A percentile compares a stretch with the other conserved stretches of the same genome.
Evolutionary conservation across 2,113 vertebrate species (phyloP).

Genomic region (Lethenteron reissneri): DNA sequence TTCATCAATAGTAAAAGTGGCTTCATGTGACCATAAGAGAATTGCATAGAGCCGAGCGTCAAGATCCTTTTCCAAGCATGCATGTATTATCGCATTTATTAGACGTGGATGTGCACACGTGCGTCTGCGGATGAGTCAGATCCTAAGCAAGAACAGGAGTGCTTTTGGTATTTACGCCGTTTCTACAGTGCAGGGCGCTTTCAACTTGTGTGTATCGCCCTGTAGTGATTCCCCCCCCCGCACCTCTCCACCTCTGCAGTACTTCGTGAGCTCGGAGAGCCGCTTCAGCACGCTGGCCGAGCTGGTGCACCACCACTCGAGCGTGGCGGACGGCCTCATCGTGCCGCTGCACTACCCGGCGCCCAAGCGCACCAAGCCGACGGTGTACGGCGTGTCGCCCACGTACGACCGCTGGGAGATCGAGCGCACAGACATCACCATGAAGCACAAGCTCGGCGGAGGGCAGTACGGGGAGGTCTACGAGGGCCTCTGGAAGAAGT

Average conservation of each 20-base stretch:
- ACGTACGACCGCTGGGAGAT: conserved; percentile 99
- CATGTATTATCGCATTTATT: too few species aligned
- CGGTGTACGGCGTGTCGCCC: conserved; percentile 82
- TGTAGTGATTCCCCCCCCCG: background rate
- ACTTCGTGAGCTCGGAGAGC: conserved; percentile 83
- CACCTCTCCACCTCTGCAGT: background rate
- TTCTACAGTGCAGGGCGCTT: too few species aligned
- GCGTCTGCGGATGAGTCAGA: too few species aligned
- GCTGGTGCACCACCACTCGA: conserved; percentile 90
- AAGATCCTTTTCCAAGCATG: too few species aligned
- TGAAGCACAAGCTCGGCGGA: conserved; percentile 93
- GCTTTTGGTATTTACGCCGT: too few species aligned
- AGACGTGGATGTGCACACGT: too few species aligned
- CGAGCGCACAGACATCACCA: conserved; percentile 93
- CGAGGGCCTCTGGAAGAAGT: conserved; percentile 95
- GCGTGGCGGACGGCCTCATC: conserved; percentile 81
- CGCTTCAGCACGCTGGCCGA: conserved; percentile 90
- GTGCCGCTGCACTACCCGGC: conserved; percentile 90
- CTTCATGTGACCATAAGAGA: too few species aligned
- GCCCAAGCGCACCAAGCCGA: conserved; percentile 93
- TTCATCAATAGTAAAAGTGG: too few species aligned
- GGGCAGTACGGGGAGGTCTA: conserved; percentile 97
- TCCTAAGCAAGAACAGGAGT: too few species aligned
- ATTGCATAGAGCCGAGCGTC: too few species aligned
- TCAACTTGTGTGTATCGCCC: too few species aligned